Conservation (phyloP, 2,113 vertebrate species). For the Tachuris rubrigastra region DNA sequence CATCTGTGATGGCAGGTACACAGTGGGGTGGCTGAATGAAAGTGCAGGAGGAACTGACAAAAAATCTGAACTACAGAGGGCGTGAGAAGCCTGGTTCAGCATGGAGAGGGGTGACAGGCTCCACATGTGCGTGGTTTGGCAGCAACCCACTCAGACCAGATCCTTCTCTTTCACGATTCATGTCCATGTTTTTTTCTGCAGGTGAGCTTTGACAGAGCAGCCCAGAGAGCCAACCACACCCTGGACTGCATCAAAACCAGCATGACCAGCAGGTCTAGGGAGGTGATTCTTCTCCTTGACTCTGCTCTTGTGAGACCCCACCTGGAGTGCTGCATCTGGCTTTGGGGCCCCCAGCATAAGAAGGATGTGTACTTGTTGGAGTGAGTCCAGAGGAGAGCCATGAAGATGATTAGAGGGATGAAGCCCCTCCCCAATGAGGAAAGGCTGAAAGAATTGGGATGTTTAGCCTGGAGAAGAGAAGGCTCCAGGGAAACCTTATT, state of each 20-base stretch:
- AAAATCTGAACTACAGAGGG: not conserved
- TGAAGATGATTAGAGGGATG: not conserved
- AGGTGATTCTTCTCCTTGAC: not conserved
- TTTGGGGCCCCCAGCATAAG: not conserved
- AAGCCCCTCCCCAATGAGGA: not conserved
- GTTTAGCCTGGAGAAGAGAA: not conserved
- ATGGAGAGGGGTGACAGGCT: not conserved
- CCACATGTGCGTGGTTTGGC: not conserved
- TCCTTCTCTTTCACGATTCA: not conserved
- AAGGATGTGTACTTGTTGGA: not conserved
- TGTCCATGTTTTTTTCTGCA: not conserved
- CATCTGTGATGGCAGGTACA: not conserved
- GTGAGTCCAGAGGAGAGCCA: not conserved
- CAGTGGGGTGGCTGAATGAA: not conserved
- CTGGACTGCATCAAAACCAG: not conserved
- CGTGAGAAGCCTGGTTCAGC: not conserved
- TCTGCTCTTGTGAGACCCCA: fast-evolving
- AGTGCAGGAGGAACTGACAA: not conserved
- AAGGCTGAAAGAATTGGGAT: not conserved
- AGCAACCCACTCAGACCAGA: not conserved
- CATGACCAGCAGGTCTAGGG: not conserved
- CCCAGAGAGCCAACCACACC: not conserved
- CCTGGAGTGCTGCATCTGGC: not conserved
- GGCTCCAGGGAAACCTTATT: not conserved
- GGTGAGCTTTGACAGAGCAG: not conserved